Percentiles rank a stretch among this genome's conserved stretches.
These are phyloP conservation scores for Carcharodon carcharias DNA, from an alignment of 2,797 vertebrate species.

Conservation along the genomic window DNA sequence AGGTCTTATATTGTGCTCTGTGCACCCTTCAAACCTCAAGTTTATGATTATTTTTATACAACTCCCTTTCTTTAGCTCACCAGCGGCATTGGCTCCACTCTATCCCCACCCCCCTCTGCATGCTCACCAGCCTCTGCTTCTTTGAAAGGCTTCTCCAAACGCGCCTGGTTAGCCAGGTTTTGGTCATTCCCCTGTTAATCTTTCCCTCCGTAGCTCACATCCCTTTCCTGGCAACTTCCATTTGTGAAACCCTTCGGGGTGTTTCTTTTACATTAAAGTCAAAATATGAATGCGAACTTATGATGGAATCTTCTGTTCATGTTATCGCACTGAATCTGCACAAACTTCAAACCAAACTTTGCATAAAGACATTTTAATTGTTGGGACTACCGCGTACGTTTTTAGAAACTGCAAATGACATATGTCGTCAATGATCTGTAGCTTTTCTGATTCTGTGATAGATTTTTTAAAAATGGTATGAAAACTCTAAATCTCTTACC, in stretches of 20 bases:
- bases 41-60: background rate
- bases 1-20: background rate
- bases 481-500: conserved; percentile 55
- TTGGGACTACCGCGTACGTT: background rate
- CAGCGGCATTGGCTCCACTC: background rate
- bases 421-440: background rate
- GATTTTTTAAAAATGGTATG: background rate
- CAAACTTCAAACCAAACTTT: background rate
- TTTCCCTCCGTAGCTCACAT: background rate
- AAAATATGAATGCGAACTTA: background rate
- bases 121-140: background rate
- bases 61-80: background rate
- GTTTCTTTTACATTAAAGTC: background rate
- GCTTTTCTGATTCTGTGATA: background rate
- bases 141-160: background rate
- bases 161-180: background rate
- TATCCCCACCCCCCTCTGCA: background rate
- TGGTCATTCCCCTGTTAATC: background rate
- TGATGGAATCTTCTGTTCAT: background rate
- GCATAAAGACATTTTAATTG: background rate
- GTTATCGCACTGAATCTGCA: background rate
- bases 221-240: background rate
- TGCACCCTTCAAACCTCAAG: background rate
- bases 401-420: too few relatives aligned
- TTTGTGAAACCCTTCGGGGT: background rate